phyloP scores from a whole-genome alignment of 2,888 invertebrate genomes.

The Zaprionus obscuricornis region DNA sequence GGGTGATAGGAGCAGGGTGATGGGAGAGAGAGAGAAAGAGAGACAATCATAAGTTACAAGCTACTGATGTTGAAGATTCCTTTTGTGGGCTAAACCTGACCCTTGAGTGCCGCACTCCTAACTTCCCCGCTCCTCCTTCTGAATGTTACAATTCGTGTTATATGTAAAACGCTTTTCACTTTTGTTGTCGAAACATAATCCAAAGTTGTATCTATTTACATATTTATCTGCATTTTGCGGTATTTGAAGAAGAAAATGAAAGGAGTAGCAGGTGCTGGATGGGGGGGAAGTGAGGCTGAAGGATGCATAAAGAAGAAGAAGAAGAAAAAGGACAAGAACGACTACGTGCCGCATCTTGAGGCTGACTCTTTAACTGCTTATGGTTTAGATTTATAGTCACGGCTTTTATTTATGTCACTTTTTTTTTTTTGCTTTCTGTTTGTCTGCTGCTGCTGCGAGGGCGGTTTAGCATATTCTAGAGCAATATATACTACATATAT shows the following conservation, averaged over 20 bases:
- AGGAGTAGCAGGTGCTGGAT: neutral
- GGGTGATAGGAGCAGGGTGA: too few relatives aligned
- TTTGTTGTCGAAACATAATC: constrained; percentile 69
- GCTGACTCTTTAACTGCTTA: constrained; percentile 71
- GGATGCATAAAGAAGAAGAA: neutral
- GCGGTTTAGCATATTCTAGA: constrained; percentile 52
- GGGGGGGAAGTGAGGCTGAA: neutral
- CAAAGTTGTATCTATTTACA: constrained; percentile 72
- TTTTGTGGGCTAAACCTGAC: too few relatives aligned
- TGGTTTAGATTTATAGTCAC: constrained; percentile 72
- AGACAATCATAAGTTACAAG: too few relatives aligned
- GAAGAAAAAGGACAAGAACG: neutral
- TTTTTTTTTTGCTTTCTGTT: constrained; percentile 35
- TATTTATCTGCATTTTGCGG: constrained; percentile 67
- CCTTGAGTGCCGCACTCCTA: neutral
- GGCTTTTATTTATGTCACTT: constrained; percentile 76
- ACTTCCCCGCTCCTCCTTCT: neutral
- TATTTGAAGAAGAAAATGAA: constrained; percentile 24
- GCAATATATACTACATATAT: constrained; percentile 16
- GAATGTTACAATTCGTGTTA: neutral
- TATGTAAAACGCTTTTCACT: constrained; percentile 56
- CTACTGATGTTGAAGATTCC: too few relatives aligned
- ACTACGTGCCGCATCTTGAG: constrained; percentile 61
- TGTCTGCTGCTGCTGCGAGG: constrained; percentile 13
- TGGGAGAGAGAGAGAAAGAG: too few relatives aligned